Evolutionary conservation across 2,888 invertebrate genomes (phyloP), one percentile per base, ranked within the genome.

Genomic region (Platypus cylindrus): DNA sequence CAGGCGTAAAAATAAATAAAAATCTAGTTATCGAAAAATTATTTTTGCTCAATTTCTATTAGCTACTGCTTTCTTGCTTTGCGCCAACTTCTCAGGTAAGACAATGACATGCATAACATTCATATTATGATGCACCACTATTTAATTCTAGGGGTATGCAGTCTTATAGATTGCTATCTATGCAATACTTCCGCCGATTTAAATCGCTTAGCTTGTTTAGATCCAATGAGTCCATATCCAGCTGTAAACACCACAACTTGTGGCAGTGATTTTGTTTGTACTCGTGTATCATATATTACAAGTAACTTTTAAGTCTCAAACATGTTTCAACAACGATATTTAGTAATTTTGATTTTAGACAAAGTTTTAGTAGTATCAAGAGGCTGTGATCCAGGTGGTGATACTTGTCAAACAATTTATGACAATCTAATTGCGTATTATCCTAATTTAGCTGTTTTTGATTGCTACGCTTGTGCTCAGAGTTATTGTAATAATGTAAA

Each of bases 191-290:
- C 38, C 33, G 25, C 27, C 5, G 41, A 41, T 16, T 18, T 16
- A 3, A 29, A 38, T 17, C 35, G 38, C 22, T 32, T 32, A 22
- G 41, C 38, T 2, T 41, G 41, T 18, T 25, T 41, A n/a, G 41
- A 41, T 14, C 41, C 41, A 13, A 41, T 41, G 41, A 38, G 38
- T 17, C 32, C 38, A 3, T 38, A 38, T 12, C 40, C 40, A 15
- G 13, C 35, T 12, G n/a, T n/a, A n/a, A n/a, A n/a, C n/a, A n/a
- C n/a, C n/a, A 30, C 30, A 12, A 18, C 20, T 30, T 30, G 30
- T 12, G 18, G 18, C 7, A 20, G 20, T 8, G 20, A 30, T 12
- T 16, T 13, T 12, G 30, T 30, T 17, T 30, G 30, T n/a, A 30
- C 30, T 8, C 12, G 30, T 12, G 30, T 18, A 12, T 30, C 30